Conservation (phyloP, 2,113 vertebrate species). For the Pelecanus crispus region DNA sequence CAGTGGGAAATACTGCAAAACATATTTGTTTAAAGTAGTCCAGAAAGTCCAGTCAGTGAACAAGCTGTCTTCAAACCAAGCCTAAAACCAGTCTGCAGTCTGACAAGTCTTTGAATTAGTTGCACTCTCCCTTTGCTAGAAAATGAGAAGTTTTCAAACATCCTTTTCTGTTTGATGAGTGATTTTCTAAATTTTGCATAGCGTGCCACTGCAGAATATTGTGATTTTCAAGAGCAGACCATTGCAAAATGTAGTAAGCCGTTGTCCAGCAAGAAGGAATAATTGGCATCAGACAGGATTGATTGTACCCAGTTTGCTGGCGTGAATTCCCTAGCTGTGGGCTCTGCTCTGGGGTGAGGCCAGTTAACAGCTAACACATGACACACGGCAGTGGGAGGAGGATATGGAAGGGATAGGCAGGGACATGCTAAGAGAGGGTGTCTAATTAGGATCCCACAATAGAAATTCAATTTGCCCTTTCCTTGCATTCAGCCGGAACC, state of each 20-base stretch:
- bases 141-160: not conserved
- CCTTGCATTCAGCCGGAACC: not conserved
- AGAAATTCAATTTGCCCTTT: not conserved
- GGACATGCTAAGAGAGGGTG: accelerated
- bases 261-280: not conserved
- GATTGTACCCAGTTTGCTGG: not conserved
- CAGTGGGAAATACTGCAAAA: not conserved
- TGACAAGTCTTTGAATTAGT: not conserved
- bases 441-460: accelerated
- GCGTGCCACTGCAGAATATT: not conserved
- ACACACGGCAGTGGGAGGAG: not conserved
- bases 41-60: not conserved
- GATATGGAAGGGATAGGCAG: not conserved
- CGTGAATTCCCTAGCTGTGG: not conserved
- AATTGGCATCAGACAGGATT: accelerated
- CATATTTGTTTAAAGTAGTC: not conserved
- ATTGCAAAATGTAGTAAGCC: accelerated
- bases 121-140: not conserved
- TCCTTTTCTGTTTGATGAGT: not conserved
- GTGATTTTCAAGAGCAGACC: not conserved
- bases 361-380: not conserved
- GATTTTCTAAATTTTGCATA: not conserved
- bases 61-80: not conserved
- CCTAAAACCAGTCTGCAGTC: not conserved
- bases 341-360: not conserved